Evolutionary conservation across 2,797 vertebrate genomes (phyloP).

Genomic region (Poecilia gillii): DNA sequence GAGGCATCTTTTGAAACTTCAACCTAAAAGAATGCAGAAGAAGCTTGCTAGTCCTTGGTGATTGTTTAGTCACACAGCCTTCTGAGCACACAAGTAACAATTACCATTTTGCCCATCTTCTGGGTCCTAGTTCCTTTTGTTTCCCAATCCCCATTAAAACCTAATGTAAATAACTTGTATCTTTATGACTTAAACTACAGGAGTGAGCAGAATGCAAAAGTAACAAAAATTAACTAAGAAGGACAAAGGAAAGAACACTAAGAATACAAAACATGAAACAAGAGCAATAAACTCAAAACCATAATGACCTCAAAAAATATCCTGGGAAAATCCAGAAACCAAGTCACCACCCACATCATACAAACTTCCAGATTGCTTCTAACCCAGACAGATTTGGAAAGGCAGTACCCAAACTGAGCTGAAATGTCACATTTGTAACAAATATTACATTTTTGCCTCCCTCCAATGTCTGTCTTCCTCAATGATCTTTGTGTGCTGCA

Average conservation of each 20-base stretch:
- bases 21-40: not conserved
- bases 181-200: not conserved
- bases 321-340: constrained; percentile 1
- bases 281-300: constrained; percentile 1
- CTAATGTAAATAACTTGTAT: not conserved
- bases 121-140: not conserved
- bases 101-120: not conserved
- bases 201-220: not conserved
- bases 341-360: not conserved
- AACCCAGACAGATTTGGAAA: not conserved
- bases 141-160: not conserved
- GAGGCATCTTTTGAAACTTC: not conserved
- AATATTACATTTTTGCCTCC: not conserved
- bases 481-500: not conserved
- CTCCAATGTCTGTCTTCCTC: not conserved
- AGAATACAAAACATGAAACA: not conserved
- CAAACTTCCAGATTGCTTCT: not conserved
- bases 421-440: not conserved
- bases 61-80: not conserved
- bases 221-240: not conserved
- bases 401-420: not conserved
- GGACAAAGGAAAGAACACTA: not conserved
- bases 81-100: not conserved
- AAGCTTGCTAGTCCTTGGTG: not conserved
- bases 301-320: not conserved